Conservation (phyloP, 2,113 vertebrate species). For the Neopipo cinnamomea region DNA sequence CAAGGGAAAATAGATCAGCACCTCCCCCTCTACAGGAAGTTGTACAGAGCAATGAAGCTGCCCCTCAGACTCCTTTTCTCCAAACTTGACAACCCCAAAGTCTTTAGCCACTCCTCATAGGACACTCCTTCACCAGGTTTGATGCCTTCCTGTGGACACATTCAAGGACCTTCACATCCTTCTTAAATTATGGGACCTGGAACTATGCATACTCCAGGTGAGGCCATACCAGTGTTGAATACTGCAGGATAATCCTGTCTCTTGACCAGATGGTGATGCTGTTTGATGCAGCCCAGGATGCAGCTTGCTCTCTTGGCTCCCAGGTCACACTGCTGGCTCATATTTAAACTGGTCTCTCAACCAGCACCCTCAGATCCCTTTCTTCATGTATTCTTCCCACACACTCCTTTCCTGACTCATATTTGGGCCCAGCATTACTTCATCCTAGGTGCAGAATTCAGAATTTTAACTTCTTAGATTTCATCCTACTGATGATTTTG, state of each 20-base stretch:
- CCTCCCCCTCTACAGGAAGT: background rate
- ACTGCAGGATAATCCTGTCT: background rate
- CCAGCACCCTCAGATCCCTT: background rate
- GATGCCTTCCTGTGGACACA: background rate
- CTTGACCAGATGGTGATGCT: background rate
- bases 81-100: background rate
- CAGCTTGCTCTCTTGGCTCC: background rate
- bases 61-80: background rate
- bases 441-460: background rate
- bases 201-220: background rate
- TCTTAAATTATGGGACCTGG: background rate
- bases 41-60: fast-evolving
- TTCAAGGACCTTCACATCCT: background rate
- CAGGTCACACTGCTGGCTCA: background rate
- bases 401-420: fast-evolving
- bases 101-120: background rate
- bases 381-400: background rate
- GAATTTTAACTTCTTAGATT: background rate
- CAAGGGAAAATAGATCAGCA: background rate
- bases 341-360: background rate
- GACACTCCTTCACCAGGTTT: background rate
- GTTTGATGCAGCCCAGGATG: background rate
- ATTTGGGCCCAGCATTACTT: background rate
- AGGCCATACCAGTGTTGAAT: background rate
- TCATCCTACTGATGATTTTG: background rate